phyloP scores from a whole-genome alignment of 1,140 invertebrate genomes.

The Nomia melanderi region DNA sequence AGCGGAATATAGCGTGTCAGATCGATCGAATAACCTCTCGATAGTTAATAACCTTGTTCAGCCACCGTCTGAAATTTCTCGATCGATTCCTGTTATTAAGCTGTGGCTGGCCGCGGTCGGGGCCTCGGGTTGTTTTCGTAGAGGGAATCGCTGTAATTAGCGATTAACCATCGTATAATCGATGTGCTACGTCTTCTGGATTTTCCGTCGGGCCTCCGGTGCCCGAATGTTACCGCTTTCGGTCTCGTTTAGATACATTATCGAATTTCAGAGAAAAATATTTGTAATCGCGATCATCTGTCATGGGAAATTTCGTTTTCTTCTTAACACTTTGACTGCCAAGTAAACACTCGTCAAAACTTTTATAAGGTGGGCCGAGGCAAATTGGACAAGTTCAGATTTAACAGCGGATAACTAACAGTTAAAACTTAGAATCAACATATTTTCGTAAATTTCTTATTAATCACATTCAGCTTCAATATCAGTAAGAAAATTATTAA shows the following conservation, averaged over 20 bases:
- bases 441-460: too few relatives aligned
- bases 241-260: slow-evolving; percentile 17
- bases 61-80: slow-evolving; percentile 72
- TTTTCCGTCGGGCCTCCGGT: slow-evolving; percentile 24
- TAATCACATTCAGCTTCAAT: too few relatives aligned
- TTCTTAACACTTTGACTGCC: too few relatives aligned
- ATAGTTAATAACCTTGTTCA: slow-evolving; percentile 75
- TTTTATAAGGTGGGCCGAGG: too few relatives aligned
- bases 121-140: slow-evolving; percentile 68
- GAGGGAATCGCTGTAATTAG: slow-evolving; percentile 73
- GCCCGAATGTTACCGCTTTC: slow-evolving; percentile 20
- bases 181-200: slow-evolving; percentile 32
- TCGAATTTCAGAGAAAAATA: neutral
- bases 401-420: too few relatives aligned
- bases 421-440: too few relatives aligned
- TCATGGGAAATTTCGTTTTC: too few relatives aligned
- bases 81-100: slow-evolving; percentile 74
- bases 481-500: too few relatives aligned
- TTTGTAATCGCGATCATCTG: neutral
- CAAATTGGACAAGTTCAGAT: too few relatives aligned
- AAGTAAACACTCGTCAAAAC: too few relatives aligned
- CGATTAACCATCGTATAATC: slow-evolving; percentile 71
- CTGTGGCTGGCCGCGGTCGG: slow-evolving; percentile 50
- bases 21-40: slow-evolving; percentile 62
- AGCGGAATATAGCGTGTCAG: slow-evolving; percentile 56